Conservation (phyloP, 2,797 vertebrate genomes). For the Telmatherina bonti region DNA sequence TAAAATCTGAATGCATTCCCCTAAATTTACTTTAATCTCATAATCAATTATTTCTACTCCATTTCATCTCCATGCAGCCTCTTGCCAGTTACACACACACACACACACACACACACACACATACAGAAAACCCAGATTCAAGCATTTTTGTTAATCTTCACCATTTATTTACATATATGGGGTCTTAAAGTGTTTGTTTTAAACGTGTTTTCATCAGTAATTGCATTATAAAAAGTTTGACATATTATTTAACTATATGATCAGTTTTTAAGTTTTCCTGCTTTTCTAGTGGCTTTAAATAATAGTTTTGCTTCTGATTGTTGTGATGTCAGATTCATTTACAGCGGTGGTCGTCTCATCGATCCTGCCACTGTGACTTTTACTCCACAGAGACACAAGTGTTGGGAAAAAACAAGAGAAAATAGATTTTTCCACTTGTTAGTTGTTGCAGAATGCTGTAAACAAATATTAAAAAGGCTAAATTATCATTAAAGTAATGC, state of each 20-base stretch:
- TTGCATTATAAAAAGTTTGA: too few species aligned
- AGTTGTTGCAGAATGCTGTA: background rate
- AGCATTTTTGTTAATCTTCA: constrained; percentile 9
- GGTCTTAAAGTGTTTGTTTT: background rate
- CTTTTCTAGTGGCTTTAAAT: too few species aligned
- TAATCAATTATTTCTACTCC: constrained; percentile 12
- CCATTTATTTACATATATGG: constrained; percentile 3
- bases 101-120: constrained; percentile 6
- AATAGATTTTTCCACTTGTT: background rate
- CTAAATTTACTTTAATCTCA: constrained; percentile 36
- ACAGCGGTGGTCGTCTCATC: too few species aligned
- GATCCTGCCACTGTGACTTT: background rate
- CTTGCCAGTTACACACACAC: background rate
- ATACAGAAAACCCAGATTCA: background rate
- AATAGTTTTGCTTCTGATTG: too few species aligned
- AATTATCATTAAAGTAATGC: too few species aligned
- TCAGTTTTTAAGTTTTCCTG: too few species aligned
- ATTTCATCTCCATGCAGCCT: constrained; percentile 1
- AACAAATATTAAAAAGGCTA: background rate
- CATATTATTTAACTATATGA: too few species aligned
- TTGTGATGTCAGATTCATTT: too few species aligned
- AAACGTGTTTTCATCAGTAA: background rate
- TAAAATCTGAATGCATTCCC: constrained; percentile 32
- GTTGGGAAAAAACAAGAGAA: background rate
- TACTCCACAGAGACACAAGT: background rate